Base-by-base conservation (phyloP, 2,888 invertebrate genomes). In the Eugnorisma glareosa region DNA sequence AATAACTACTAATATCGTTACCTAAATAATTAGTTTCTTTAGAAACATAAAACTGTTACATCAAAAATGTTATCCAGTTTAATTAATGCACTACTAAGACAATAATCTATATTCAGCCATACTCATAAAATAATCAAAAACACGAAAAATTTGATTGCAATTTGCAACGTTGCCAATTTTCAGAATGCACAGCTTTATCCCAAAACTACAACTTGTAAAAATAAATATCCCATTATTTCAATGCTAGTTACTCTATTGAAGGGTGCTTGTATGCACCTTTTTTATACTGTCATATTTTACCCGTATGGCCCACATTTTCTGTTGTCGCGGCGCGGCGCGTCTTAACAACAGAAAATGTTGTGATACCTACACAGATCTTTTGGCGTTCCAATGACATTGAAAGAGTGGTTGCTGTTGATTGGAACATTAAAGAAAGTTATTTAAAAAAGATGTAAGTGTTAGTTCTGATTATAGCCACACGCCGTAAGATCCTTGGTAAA, bases 161-260 rank as follows among this genome's bases (percentile, higher is more conserved):
- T 61, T 59, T 61, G 61, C 31, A 21, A 21, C 8, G 21, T 35
- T 11, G 10, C 35, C 31, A 35, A 21, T 11, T 35, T 35, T 61
- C 61, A 35, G 61, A 61, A 11, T 35, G 31, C 35, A 61, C 35
- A 57, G 7, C 28, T 57, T 31, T n/a, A 74, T 66, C 48, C 67
- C 59, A 73, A 84, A 67, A 37, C 11, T 40, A 35, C 21, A 67
- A 67, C 67, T 59, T 51, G 21, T 57, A 69, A 81, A 81, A 75
- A 76, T 76, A 67, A 80, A 70, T 66, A 68, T 37, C 61, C 51
- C 10, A 43, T 45, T n/a, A 59, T 45, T 54, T 64, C 66, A 48
- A 8, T 37, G 13, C 35, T 64, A 37, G 15, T 28, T 48, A 48
- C 7, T 57, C 74, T 59, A 51, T 69, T 31, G 2, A 24, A 40